Evolutionary conservation across 2,113 vertebrate genomes (phyloP).

Genomic region (Prolemur simus): DNA sequence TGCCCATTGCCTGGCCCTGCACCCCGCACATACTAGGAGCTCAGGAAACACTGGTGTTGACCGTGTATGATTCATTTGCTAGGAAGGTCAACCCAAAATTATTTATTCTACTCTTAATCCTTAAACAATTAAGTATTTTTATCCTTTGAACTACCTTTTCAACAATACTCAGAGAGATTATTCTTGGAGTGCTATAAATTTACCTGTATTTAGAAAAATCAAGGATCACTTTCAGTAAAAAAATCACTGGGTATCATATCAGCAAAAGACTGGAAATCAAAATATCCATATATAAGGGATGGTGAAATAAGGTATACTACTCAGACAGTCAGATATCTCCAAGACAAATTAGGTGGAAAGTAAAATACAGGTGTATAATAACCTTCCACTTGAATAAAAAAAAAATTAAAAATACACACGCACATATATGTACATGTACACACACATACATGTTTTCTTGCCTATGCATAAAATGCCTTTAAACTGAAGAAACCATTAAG

Average conservation of each 20-base stretch:
- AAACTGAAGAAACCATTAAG: neutral
- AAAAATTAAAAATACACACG: neutral
- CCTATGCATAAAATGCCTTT: neutral
- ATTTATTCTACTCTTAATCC: conserved; percentile 11
- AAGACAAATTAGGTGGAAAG: neutral
- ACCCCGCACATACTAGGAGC: neutral
- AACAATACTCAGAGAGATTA: neutral
- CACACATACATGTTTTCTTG: neutral
- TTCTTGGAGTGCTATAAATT: neutral
- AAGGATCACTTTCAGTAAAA: conserved; percentile 24
- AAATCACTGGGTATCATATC: neutral
- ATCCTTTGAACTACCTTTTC: conserved; percentile 5
- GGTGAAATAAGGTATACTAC: neutral
- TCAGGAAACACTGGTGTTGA: conserved; percentile 11
- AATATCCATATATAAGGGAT: neutral
- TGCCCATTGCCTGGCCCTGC: neutral
- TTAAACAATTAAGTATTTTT: conserved; percentile 50
- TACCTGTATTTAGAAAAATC: conserved; percentile 49
- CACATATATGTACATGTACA: neutral
- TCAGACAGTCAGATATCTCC: neutral
- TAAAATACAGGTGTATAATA: neutral
- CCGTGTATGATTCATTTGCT: neutral
- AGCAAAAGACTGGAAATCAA: conserved; percentile 1
- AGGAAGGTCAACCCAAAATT: neutral
- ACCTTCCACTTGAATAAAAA: neutral